Percentiles rank a stretch among this genome's conserved stretches.
Evolutionary conservation across 1,140 invertebrate genomes (phyloP).

Genomic region (Apis dorsata): DNA sequence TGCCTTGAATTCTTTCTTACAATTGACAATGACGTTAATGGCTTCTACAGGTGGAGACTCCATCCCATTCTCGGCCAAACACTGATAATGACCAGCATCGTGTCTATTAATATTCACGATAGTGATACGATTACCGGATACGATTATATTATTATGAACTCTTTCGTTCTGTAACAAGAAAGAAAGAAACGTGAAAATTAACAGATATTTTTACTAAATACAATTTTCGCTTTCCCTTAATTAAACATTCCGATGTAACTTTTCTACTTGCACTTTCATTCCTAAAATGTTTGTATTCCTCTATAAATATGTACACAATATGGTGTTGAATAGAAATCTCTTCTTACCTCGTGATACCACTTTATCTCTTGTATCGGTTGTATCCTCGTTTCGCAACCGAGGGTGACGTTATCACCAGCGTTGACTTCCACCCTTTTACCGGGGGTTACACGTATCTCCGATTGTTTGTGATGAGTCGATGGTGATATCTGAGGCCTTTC

Average conservation of each 20-base stretch:
- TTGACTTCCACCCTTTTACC: slow-evolving; percentile 43
- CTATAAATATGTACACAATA: not conserved
- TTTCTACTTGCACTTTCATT: not conserved
- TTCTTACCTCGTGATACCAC: slow-evolving; percentile 71
- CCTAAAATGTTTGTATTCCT: too few relatives aligned
- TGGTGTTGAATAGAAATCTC: too few relatives aligned
- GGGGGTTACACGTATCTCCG: slow-evolving; percentile 60
- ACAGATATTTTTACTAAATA: too few relatives aligned
- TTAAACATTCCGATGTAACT: not conserved
- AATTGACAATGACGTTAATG: slow-evolving; percentile 65
- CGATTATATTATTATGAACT: slow-evolving; percentile 32
- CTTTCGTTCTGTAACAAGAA: slow-evolving; percentile 60
- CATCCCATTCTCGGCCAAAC: slow-evolving; percentile 66
- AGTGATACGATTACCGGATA: slow-evolving; percentile 55
- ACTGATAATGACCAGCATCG: slow-evolving; percentile 68
- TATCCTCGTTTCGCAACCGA: slow-evolving; percentile 57
- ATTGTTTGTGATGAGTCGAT: slow-evolving; percentile 29
- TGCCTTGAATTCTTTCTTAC: slow-evolving; percentile 62
- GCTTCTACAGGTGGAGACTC: slow-evolving; percentile 48
- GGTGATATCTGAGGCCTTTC: not conserved
- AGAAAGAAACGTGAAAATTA: too few relatives aligned
- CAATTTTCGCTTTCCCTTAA: not conserved
- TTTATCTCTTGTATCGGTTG: slow-evolving; percentile 55
- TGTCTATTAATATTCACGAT: slow-evolving; percentile 69
- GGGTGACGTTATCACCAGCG: slow-evolving; percentile 46